Conservation (phyloP, 2,888 invertebrate genomes). For the Orchesella flavescens region DNA sequence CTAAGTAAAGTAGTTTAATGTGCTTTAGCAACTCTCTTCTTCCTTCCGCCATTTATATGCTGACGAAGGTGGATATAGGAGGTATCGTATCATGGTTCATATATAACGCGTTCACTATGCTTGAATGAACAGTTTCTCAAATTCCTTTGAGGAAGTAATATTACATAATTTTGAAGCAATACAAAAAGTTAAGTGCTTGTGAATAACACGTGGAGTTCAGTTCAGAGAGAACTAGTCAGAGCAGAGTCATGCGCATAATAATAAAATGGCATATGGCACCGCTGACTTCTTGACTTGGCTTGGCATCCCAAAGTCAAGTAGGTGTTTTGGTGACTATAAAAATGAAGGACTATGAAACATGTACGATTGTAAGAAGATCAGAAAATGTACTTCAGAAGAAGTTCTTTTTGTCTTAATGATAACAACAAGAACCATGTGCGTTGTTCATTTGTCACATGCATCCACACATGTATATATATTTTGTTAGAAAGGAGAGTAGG, state of each 20-base stretch:
- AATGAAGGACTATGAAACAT: neutral
- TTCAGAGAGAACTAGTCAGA: neutral
- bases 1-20: constrained; percentile 29
- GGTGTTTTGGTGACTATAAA: neutral
- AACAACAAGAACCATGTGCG: neutral
- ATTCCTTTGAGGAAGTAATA: neutral
- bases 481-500: too few relatives aligned
- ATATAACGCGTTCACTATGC: neutral
- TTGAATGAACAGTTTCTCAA: neutral
- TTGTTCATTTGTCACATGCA: too few relatives aligned
- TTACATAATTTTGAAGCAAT: neutral
- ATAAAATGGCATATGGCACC: neutral
- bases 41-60: constrained; percentile 28
- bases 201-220: too few relatives aligned
- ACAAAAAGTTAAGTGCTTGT: too few relatives aligned
- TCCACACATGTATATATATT: too few relatives aligned
- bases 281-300: neutral
- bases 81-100: neutral
- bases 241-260: neutral
- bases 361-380: neutral
- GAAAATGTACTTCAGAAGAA: neutral
- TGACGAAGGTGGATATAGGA: neutral
- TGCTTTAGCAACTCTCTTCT: constrained; percentile 5
- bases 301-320: neutral
- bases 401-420: neutral